Percentiles rank a stretch among this genome's conserved stretches.
phyloP scores from a whole-genome alignment of 2,888 invertebrate species.

The Trissolcus brochymenae region DNA sequence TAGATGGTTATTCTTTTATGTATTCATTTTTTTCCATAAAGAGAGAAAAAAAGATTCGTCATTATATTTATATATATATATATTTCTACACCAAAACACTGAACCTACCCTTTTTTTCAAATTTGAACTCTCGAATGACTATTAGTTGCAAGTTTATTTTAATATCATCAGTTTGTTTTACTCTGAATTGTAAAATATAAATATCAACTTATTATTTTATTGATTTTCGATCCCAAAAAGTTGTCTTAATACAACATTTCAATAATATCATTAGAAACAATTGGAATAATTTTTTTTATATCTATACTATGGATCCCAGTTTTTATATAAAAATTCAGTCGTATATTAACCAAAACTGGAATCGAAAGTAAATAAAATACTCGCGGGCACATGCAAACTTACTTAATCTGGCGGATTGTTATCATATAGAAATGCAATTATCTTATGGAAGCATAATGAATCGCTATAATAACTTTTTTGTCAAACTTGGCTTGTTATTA shows the following conservation, averaged over 20 bases:
- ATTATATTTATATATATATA: neutral
- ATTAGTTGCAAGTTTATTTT: too few species aligned
- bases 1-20: too few species aligned
- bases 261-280: too few species aligned
- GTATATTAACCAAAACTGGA: constrained; percentile 19
- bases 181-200: neutral
- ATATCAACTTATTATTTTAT: constrained; percentile 14
- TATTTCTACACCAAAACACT: constrained; percentile 17
- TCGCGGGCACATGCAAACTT: too few species aligned
- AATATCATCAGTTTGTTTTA: too few species aligned
- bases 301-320: constrained; percentile 2
- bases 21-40: too few species aligned
- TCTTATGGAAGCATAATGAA: constrained; percentile 22
- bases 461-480: constrained; percentile 22
- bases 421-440: neutral
- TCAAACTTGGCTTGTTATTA: constrained; percentile 33
- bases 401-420: neutral
- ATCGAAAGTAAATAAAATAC: constrained; percentile 40
- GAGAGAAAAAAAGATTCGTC: too few species aligned
- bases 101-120: neutral
- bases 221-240: constrained; percentile 28
- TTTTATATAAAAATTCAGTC: constrained; percentile 11
- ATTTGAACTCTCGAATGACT: neutral
- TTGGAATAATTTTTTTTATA: neutral
- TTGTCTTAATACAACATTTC: neutral